phyloP scores from a whole-genome alignment of 2,888 invertebrate genomes.

The Hanleya hanleyi region DNA sequence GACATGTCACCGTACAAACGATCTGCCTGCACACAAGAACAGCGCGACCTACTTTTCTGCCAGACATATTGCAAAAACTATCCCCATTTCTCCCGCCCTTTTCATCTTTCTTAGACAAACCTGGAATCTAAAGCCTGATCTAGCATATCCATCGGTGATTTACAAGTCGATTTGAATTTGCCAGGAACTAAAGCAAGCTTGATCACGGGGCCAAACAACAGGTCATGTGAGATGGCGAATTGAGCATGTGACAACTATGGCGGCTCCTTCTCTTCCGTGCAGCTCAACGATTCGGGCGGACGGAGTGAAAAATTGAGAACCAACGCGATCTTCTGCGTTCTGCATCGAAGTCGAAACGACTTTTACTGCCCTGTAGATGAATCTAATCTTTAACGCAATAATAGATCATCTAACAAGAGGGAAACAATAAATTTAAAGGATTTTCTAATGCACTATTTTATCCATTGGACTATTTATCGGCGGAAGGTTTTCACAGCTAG shows the following conservation, averaged over 20 bases:
- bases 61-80: background rate
- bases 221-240: conserved; percentile 74
- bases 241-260: conserved; percentile 73
- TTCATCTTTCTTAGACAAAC: conserved; percentile 51
- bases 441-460: too few relatives aligned
- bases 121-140: conserved; percentile 72
- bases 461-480: too few relatives aligned
- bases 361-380: too few relatives aligned
- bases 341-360: too few relatives aligned
- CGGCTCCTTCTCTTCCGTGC: conserved; percentile 34
- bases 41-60: background rate
- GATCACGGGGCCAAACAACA: conserved; percentile 75
- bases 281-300: too few relatives aligned
- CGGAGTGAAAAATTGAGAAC: too few relatives aligned
- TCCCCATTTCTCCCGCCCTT: background rate
- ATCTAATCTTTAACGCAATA: too few relatives aligned
- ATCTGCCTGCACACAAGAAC: background rate
- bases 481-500: too few relatives aligned
- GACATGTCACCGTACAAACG: background rate
- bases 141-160: conserved; percentile 73
- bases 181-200: conserved; percentile 71
- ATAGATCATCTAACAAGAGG: too few relatives aligned
- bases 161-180: conserved; percentile 71
- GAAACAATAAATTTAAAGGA: too few relatives aligned
- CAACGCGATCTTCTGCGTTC: too few relatives aligned